phyloP scores from a whole-genome alignment of 2,888 invertebrate species.

The Serrognathus titanus region DNA sequence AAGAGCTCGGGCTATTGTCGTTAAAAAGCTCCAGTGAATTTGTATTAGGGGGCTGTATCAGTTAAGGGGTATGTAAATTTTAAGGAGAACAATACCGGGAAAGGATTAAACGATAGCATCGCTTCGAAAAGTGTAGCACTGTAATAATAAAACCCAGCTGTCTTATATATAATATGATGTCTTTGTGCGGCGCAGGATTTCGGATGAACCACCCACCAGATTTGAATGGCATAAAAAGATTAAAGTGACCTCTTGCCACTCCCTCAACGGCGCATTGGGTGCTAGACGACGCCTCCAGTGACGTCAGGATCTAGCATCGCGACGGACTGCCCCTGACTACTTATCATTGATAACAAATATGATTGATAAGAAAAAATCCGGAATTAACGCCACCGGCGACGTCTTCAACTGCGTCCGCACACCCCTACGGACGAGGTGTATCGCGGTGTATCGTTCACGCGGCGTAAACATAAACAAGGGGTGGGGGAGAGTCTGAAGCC shows the following conservation, averaged over 20 bases:
- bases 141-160: not conserved
- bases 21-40: too few species aligned
- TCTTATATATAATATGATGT: conserved; percentile 13
- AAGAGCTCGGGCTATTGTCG: too few species aligned
- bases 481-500: conserved; percentile 32
- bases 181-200: conserved; percentile 44
- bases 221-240: conserved; percentile 52
- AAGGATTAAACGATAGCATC: not conserved
- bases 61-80: not conserved
- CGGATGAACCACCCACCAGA: conserved; percentile 46
- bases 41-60: too few species aligned
- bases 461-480: conserved; percentile 48
- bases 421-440: conserved; percentile 22
- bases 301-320: conserved; percentile 46
- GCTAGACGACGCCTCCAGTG: conserved; percentile 46
- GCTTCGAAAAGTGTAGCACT: not conserved
- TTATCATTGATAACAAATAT: conserved; percentile 37
- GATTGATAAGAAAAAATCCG: conserved; percentile 26
- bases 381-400: conserved; percentile 1
- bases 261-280: conserved; percentile 49
- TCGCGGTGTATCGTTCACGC: conserved; percentile 39
- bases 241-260: conserved; percentile 51
- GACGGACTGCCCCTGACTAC: conserved; percentile 42
- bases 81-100: not conserved
- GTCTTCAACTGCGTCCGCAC: conserved; percentile 10